Conservation (phyloP, 2,888 invertebrate species). For the Amaurobius ferox region DNA sequence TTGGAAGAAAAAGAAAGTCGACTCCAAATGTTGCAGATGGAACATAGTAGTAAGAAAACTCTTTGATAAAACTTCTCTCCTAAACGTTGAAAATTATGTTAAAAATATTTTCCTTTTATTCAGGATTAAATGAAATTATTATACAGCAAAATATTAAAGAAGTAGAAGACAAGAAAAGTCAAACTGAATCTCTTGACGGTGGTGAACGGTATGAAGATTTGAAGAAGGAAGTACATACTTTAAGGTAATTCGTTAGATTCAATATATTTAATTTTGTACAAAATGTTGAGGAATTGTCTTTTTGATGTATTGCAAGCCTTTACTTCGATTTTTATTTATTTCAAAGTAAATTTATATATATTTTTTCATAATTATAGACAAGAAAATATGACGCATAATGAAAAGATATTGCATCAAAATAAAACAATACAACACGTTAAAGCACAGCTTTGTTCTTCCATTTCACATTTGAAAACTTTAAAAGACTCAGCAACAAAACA, state of each 20-base stretch:
- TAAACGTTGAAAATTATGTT: too few species aligned
- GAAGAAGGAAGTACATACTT: slow-evolving; percentile 37
- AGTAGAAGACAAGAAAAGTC: slow-evolving; percentile 51
- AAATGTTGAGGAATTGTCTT: too few species aligned
- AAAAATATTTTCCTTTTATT: background rate
- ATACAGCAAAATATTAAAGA: slow-evolving; percentile 20
- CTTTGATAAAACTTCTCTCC: background rate
- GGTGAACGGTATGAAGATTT: slow-evolving; percentile 23
- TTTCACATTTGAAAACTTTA: slow-evolving; percentile 57
- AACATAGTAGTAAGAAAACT: slow-evolving; percentile 45
- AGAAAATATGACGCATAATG: slow-evolving; percentile 42
- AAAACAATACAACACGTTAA: slow-evolving; percentile 51
- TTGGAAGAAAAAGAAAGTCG: slow-evolving; percentile 51
- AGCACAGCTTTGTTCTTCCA: slow-evolving; percentile 51
- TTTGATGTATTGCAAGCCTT: too few species aligned
- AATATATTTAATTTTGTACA: background rate
- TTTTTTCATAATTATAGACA: slow-evolving; percentile 29
- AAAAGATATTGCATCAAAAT: slow-evolving; percentile 49
- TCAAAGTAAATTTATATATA: background rate
- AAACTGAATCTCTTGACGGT: slow-evolving; percentile 25
- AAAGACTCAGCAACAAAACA: slow-evolving; percentile 63
- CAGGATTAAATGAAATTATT: background rate
- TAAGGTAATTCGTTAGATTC: slow-evolving; percentile 32
- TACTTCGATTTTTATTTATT: background rate
- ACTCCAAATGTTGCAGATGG: slow-evolving; percentile 34